Evolutionary conservation across 2,113 vertebrate species (phyloP).

Genomic region (Gila orcuttii): DNA sequence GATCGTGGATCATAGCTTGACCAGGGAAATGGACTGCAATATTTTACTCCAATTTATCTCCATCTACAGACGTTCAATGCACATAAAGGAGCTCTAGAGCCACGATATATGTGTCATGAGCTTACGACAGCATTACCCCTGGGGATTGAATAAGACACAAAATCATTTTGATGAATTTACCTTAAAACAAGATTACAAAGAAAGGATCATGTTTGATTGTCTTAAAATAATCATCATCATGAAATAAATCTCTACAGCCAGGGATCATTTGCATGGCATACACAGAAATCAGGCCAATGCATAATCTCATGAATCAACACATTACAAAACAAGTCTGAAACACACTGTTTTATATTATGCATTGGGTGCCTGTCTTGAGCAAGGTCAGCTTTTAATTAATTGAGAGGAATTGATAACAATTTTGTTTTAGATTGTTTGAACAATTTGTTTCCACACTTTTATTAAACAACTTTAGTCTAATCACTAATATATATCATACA

Average conservation of each 20-base stretch:
- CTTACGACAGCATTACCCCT: conserved; percentile 12
- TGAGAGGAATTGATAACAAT: neutral
- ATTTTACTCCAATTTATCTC: neutral
- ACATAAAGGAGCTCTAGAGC: neutral
- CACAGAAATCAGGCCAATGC: conserved; percentile 45
- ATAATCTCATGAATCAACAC: conserved; percentile 9
- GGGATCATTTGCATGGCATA: conserved; percentile 35
- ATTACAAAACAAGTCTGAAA: neutral
- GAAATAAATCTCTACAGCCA: conserved; percentile 61
- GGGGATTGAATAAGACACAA: conserved; percentile 39
- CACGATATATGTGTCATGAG: conserved; percentile 2
- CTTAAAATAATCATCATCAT: conserved; percentile 67
- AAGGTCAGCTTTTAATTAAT: neutral
- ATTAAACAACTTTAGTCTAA: too few relatives aligned
- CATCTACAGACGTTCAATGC: neutral
- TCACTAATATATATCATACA: neutral
- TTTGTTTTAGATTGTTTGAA: neutral
- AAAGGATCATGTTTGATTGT: conserved; percentile 75
- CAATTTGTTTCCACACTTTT: neutral
- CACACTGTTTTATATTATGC: neutral
- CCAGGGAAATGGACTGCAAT: neutral
- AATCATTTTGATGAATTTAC: conserved; percentile 73
- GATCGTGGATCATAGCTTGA: neutral
- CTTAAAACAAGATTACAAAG: conserved; percentile 75
- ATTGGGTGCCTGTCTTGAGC: neutral